These are phyloP conservation scores for Encarsia formosa DNA, from an alignment of 2,888 invertebrate species.

Conservation along the genomic window DNA sequence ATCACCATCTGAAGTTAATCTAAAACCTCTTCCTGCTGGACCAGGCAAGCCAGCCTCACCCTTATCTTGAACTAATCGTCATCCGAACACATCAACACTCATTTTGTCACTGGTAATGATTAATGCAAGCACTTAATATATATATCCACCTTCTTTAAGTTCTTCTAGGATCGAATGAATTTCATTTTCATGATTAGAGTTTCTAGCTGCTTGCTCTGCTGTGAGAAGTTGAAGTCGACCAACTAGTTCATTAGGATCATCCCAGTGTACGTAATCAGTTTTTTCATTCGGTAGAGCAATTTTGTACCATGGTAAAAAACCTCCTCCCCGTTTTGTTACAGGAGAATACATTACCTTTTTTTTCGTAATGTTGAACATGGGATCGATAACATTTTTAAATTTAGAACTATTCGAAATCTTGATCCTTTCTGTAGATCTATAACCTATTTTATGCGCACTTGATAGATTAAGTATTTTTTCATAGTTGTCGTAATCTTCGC, in stretches of 20 bases:
- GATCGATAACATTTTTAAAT: neutral
- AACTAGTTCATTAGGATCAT: neutral
- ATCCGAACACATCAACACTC: slow-evolving; percentile 8
- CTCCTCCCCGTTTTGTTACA: neutral
- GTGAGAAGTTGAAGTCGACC: neutral
- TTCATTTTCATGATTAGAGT: slow-evolving; percentile 24
- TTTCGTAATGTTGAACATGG: neutral
- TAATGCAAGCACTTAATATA: neutral
- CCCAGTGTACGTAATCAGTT: neutral
- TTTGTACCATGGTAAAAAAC: neutral
- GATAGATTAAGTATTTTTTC: neutral
- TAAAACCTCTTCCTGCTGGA: neutral
- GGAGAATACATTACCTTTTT: neutral
- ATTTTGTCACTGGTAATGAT: neutral
- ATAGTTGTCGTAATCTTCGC: neutral
- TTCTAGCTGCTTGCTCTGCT: neutral
- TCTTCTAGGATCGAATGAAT: slow-evolving; percentile 1
- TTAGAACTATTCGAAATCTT: neutral
- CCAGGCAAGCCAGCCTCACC: neutral
- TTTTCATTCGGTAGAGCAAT: neutral
- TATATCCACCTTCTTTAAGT: neutral
- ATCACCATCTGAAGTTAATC: slow-evolving; percentile 12
- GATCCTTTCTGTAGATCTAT: neutral
- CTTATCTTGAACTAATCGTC: neutral
- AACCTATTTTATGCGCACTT: neutral